phyloP scores from a whole-genome alignment of 2,797 vertebrate genomes.

The Falco columbarius region DNA sequence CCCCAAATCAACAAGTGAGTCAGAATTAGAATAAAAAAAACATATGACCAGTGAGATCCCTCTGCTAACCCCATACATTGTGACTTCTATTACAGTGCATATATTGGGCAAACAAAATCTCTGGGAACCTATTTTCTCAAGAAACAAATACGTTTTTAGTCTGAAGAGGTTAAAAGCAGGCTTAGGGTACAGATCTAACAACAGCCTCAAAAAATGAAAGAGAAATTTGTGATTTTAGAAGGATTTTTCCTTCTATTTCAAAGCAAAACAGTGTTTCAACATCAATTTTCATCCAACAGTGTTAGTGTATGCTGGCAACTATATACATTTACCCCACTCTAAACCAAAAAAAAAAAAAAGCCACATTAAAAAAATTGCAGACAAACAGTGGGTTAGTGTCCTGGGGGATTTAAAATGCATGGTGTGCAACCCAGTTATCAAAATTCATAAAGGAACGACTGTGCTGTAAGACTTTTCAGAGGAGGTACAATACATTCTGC shows the following conservation, averaged over 20 bases:
- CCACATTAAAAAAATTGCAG: neutral
- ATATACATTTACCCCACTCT: neutral
- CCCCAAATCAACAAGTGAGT: neutral
- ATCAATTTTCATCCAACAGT: neutral
- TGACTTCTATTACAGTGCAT: neutral
- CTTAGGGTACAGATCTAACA: neutral
- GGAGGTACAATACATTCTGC: neutral
- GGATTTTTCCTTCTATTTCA: neutral
- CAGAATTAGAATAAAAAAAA: neutral
- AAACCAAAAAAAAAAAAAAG: neutral
- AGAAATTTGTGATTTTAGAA: neutral
- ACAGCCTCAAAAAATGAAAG: neutral
- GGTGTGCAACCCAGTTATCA: neutral
- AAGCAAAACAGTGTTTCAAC: neutral
- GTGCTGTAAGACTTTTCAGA: neutral
- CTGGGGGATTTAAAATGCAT: neutral
- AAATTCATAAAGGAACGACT: neutral
- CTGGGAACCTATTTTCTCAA: neutral
- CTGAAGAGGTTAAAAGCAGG: neutral
- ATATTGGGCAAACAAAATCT: neutral
- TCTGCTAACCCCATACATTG: neutral
- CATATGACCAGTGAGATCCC: neutral
- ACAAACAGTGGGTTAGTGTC: neutral
- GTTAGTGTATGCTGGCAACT: neutral
- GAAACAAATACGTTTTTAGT: neutral